Base-by-base conservation (phyloP, 2,888 invertebrate species). In the Epiblema foenella region DNA sequence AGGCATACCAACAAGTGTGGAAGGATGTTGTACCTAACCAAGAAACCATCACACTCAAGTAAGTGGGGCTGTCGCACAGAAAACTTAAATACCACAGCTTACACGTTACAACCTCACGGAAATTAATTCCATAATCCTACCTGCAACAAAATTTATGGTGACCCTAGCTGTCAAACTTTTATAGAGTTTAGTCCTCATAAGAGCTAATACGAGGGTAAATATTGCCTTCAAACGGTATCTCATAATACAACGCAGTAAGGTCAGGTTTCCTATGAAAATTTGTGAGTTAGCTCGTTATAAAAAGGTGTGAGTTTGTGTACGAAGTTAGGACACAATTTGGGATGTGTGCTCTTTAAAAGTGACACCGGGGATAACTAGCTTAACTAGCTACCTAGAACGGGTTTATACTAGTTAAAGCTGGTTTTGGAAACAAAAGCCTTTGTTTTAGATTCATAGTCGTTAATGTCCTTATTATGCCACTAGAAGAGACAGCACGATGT, bases 271-370 rank as follows among this genome's bases (percentile, higher is more conserved):
- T 20, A 0, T 66, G n/a, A 17, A 42, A 29, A 42, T 8, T 29
- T 52, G 20, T 51, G 29, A 2, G 69, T 64, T 49, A 17, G 42
- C 20, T 54, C 20, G 39, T 54, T 42, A 60, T 60, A 60, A 66
- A 70, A 71, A 71, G 66, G 70, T 71, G 70, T 54, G 17, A 60
- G 56, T 71, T 70, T 56, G 68, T 52, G 24, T 59, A 46, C 51
- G 1, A 20, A 69, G 58, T 69, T 64, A 69, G 18, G 49, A 56
- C 58, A 42, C 64, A 65, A 65, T 69, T 69, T 64, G 64, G 52
- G 52, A 24, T 64, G 56, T 57, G 54, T 37, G 33, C 62, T 46
- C 62, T 64, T 52, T 33, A 20, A 58, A 64, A 64, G 58, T 46
- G 57, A 69, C 64, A 59, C 8, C n/a, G 18, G 49, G 37, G 33